Conservation (phyloP, 2,797 vertebrate genomes). For the Otolemur crassicaudatus region DNA sequence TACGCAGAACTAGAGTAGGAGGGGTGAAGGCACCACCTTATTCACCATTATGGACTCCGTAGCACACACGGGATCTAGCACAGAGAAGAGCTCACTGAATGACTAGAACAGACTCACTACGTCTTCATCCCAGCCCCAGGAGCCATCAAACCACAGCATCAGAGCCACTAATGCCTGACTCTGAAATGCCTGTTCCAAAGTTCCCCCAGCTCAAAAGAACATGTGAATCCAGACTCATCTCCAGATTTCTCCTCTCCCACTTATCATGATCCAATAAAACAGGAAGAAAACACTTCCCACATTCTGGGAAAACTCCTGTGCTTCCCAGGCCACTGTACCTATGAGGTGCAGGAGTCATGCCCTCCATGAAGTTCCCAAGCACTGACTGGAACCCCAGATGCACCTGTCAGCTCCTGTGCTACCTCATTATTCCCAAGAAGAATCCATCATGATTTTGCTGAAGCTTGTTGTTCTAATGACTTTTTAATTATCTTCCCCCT, state of each 20-base stretch:
- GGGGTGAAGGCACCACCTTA: rapidly evolving
- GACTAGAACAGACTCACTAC: not conserved
- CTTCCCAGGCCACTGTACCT: not conserved
- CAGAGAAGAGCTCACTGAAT: not conserved
- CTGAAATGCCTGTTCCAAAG: not conserved
- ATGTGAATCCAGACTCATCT: not conserved
- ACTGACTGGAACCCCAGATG: not conserved
- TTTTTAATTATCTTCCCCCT: constrained; percentile 69
- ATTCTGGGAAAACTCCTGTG: not conserved
- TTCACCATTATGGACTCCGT: too few species aligned
- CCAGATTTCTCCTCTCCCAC: not conserved
- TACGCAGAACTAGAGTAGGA: not conserved
- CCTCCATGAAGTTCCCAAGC: not conserved
- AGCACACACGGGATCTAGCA: too few species aligned
- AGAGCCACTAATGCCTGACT: not conserved
- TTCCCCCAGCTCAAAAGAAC: not conserved
- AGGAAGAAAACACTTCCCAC: not conserved
- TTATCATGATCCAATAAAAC: not conserved
- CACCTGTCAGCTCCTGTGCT: not conserved
- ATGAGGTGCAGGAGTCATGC: not conserved
- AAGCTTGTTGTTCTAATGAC: constrained; percentile 69
- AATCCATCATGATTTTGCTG: not conserved
- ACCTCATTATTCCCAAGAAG: constrained; percentile 23
- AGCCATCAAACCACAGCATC: not conserved
- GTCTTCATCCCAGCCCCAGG: not conserved